These are phyloP conservation scores for Lanius collurio DNA, from an alignment of 2,113 vertebrate species.

Conservation along the genomic window DNA sequence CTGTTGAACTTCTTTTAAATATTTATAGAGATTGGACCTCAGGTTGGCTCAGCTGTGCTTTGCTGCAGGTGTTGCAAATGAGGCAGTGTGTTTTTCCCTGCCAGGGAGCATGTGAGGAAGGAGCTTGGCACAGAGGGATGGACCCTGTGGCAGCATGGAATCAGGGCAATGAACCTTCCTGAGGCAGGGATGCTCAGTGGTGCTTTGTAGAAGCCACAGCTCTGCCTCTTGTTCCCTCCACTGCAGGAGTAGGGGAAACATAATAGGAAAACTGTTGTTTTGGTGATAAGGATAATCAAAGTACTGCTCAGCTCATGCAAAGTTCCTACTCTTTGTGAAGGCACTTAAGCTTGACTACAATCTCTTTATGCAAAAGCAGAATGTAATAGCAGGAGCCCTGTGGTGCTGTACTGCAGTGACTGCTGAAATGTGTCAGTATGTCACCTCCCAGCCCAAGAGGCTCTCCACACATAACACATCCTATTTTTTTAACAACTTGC, in stretches of 20 bases:
- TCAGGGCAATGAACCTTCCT: not conserved
- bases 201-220: not conserved
- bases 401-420: not conserved
- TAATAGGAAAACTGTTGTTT: not conserved
- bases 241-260: not conserved
- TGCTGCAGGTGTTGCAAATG: not conserved
- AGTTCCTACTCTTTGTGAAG: not conserved
- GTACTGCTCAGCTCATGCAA: not conserved
- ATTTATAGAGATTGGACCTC: not conserved
- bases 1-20: not conserved
- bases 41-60: not conserved
- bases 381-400: not conserved
- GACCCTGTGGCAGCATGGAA: not conserved
- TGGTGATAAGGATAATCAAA: not conserved
- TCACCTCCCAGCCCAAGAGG: not conserved
- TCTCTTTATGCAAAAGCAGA: not conserved
- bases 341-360: not conserved
- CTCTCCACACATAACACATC: not conserved
- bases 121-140: not conserved
- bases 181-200: not conserved
- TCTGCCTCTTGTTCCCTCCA: not conserved
- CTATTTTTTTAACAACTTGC: not conserved
- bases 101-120: not conserved
- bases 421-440: not conserved
- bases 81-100: not conserved